Base-by-base conservation (phyloP, 2,888 invertebrate genomes). In the Dorcus parallelipipedus region DNA sequence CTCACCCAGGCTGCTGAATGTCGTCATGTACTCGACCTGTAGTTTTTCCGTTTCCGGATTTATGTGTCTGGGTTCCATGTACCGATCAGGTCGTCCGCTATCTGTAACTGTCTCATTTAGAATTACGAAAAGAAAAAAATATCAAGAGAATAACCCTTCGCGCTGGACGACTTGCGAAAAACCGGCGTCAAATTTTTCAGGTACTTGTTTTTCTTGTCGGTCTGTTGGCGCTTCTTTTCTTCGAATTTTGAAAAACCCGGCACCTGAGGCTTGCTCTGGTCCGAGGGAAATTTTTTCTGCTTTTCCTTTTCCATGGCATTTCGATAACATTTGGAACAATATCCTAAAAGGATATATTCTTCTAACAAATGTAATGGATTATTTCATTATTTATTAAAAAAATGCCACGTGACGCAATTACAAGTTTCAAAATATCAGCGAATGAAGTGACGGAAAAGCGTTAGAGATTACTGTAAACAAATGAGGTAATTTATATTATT, bases 241-340 rank as follows among this genome's bases (percentile, higher is more conserved):
- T 93, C 92, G 74, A 93, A 93, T 78, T 91, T 91, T 42, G 88
- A 84, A 78, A 93, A 93, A 1, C 86, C 81, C 50, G 84, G 79
- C 20, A 81, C 71, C 23, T 78, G 71, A 1, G 80, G 74, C 20
- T 80, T 81, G 3, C 71, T 65, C 45, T 69, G 67, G 23, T 73
- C 67, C 39, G 62, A 50, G 59, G 64, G 68, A 17, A 57, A 56
- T 65, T 76, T 81, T 69, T 84, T 85, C 75, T 77, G 83, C 62
- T 84, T 78, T 69, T 85, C 83, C 58, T 78, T 81, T 66, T 85
- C 86, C 76, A 90, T 83, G 70, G 87, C 85, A 69, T 94, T 91
- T 52, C 95, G 85, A 79, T 94, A 94, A 78, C 99, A 99, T 80
- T 95, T 92, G 48, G 98, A 98, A 78, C 99, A 99, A 77, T 95